Percentiles rank a stretch among this genome's conserved stretches.
phyloP scores from a whole-genome alignment of 2,113 vertebrate species.

The Ursus arctos region DNA sequence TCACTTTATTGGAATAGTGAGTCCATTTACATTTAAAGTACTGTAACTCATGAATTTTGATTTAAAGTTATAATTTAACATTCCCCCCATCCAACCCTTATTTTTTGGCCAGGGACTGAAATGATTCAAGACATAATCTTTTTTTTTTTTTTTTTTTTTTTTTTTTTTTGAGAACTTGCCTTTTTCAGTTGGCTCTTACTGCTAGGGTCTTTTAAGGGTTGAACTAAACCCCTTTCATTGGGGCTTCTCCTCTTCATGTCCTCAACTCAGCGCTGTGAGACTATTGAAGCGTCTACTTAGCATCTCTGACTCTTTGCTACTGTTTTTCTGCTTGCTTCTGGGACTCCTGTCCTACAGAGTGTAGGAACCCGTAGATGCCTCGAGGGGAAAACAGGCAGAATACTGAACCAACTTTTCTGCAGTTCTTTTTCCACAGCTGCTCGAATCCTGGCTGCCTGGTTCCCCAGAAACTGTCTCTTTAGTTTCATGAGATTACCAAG shows the following conservation, averaged over 20 bases:
- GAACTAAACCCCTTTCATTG: background rate
- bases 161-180: background rate
- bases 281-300: background rate
- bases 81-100: background rate
- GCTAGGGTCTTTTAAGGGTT: background rate
- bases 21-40: background rate
- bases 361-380: background rate
- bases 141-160: background rate
- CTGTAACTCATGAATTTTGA: background rate
- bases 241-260: background rate
- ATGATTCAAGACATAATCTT: background rate
- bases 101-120: background rate
- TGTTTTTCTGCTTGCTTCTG: background rate
- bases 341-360: background rate
- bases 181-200: background rate
- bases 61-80: background rate
- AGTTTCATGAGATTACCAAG: background rate
- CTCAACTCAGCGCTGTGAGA: background rate
- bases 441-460: background rate
- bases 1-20: background rate
- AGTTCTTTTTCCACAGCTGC: background rate
- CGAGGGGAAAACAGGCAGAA: background rate
- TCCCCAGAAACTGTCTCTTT: background rate
- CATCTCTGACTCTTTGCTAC: background rate
- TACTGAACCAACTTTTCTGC: background rate